Conservation (phyloP, 2,113 vertebrate genomes). For the Anser brachyrhynchus region DNA sequence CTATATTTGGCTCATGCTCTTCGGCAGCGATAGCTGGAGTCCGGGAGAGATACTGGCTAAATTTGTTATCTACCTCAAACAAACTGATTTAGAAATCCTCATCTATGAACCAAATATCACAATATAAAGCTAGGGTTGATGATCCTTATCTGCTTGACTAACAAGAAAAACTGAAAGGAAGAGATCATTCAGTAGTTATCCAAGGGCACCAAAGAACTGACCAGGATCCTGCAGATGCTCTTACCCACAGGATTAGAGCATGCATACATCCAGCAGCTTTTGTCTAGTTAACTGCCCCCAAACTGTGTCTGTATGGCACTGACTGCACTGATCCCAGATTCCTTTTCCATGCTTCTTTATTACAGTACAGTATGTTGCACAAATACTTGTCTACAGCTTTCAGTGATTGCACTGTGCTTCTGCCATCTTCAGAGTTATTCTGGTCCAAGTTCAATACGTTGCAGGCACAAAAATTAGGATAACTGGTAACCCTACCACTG, state of each 20-base stretch:
- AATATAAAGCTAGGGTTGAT: neutral
- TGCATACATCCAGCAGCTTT: fast-evolving
- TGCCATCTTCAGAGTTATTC: neutral
- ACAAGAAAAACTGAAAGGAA: neutral
- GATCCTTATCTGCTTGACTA: neutral
- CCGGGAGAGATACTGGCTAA: neutral
- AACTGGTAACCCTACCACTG: neutral
- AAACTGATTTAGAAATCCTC: neutral
- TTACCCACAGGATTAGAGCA: neutral
- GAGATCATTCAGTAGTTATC: neutral
- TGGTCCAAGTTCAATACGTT: no score
- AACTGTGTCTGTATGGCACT: neutral
- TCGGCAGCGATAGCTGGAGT: neutral
- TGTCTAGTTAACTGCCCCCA: neutral
- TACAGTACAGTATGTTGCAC: neutral
- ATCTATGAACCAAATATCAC: neutral
- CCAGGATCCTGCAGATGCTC: neutral
- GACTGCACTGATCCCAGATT: neutral
- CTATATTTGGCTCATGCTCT: neutral
- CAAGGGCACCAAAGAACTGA: neutral
- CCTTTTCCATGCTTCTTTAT: fast-evolving
- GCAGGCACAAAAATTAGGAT: neutral
- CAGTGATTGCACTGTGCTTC: neutral
- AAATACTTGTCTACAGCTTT: neutral
- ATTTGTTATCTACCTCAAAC: neutral